phyloP scores from a whole-genome alignment of 2,888 invertebrate species.

The Chironomus tentans region DNA sequence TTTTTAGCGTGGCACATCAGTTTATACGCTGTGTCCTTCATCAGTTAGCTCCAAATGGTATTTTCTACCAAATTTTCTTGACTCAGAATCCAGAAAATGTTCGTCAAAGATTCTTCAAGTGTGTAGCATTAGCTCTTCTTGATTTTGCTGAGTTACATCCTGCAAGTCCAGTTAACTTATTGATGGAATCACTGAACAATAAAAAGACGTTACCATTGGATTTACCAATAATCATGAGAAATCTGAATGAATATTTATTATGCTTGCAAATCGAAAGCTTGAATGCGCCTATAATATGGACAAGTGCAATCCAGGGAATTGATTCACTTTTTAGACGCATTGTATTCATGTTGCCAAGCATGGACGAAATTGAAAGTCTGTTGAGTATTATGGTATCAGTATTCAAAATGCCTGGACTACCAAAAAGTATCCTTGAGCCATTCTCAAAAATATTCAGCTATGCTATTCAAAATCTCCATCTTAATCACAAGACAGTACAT shows the following conservation, averaged over 20 bases:
- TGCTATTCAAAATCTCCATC: slow-evolving; percentile 78
- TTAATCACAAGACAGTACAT: slow-evolving; percentile 69
- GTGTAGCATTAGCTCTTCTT: slow-evolving; percentile 82
- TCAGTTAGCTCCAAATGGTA: slow-evolving; percentile 92
- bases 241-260: slow-evolving; percentile 88
- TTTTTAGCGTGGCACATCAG: slow-evolving; percentile 75
- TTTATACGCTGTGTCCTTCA: slow-evolving; percentile 93
- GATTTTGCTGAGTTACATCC: slow-evolving; percentile 96
- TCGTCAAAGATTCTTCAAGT: slow-evolving; percentile 82
- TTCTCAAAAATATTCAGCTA: slow-evolving; percentile 91
- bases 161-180: slow-evolving; percentile 82
- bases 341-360: slow-evolving; percentile 55
- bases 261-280: slow-evolving; percentile 78
- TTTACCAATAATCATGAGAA: slow-evolving; percentile 69
- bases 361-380: slow-evolving; percentile 62
- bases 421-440: slow-evolving; percentile 73
- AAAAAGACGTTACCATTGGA: slow-evolving; percentile 65
- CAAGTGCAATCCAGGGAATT: slow-evolving; percentile 71
- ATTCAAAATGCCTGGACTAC: slow-evolving; percentile 70
- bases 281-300: slow-evolving; percentile 64
- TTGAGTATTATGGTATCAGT: slow-evolving; percentile 68
- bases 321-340: slow-evolving; percentile 78
- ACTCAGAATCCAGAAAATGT: slow-evolving; percentile 61
- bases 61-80: slow-evolving; percentile 92
- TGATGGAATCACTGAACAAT: slow-evolving; percentile 64